Evolutionary conservation across 2,888 invertebrate genomes (phyloP).

Genomic region (Sussaba pulchella): DNA sequence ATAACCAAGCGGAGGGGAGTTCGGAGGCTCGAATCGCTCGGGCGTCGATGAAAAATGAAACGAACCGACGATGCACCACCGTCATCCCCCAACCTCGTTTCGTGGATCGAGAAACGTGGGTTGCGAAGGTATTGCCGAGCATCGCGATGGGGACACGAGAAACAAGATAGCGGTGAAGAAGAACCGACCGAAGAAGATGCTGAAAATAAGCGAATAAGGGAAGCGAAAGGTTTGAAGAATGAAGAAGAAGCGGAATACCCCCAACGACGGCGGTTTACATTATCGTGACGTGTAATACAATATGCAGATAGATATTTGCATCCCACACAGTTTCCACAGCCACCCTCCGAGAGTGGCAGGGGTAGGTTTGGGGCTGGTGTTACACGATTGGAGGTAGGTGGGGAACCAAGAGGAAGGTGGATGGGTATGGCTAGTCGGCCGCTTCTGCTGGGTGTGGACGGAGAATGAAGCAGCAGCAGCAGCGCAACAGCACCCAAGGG

Average conservation of each 20-base stretch:
- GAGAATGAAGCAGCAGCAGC: slow-evolving; percentile 63
- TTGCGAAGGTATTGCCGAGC: slow-evolving; percentile 40
- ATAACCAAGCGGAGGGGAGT: slow-evolving; percentile 36
- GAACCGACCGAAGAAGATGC: slow-evolving; percentile 1
- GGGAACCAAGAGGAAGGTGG: slow-evolving; percentile 34
- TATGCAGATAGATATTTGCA: slow-evolving; percentile 82
- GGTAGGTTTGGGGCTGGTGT: slow-evolving; percentile 39
- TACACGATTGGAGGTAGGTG: slow-evolving; percentile 63
- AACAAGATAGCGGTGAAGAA: slow-evolving; percentile 47
- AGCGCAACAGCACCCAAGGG: slow-evolving; percentile 60
- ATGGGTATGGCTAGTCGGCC: slow-evolving; percentile 55
- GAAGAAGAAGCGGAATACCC: slow-evolving; percentile 37
- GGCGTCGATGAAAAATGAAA: slow-evolving; percentile 67
- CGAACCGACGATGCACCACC: slow-evolving; percentile 54
- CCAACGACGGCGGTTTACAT: slow-evolving; percentile 72
- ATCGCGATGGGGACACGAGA: slow-evolving; percentile 17
- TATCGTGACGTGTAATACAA: slow-evolving; percentile 82
- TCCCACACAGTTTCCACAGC: slow-evolving; percentile 72
- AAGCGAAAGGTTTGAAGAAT: slow-evolving; percentile 22
- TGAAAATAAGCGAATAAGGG: slow-evolving; percentile 15
- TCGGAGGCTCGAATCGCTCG: slow-evolving; percentile 39
- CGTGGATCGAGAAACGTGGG: slow-evolving; percentile 30
- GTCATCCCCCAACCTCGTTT: not conserved
- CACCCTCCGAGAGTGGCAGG: slow-evolving; percentile 33
- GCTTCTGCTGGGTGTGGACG: slow-evolving; percentile 55